Percentiles rank a stretch among this genome's conserved stretches.
These are phyloP conservation scores for Agrochola circellaris DNA, from an alignment of 2,888 invertebrate genomes.

Conservation along the genomic window DNA sequence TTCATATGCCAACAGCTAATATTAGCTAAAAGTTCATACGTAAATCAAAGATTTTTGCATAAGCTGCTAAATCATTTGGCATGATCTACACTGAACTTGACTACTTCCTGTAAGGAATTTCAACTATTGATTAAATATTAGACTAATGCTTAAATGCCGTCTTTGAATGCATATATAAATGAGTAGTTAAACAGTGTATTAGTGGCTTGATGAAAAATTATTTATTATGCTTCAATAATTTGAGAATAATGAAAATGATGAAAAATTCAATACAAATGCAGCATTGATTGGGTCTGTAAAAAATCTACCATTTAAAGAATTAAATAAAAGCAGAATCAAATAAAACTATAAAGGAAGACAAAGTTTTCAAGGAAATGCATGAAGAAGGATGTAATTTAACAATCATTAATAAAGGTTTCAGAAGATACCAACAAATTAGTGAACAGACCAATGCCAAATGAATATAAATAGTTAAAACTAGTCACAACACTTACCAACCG, in stretches of 20 bases:
- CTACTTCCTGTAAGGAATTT: conserved; percentile 37
- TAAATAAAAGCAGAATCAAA: neutral
- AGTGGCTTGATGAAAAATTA: neutral
- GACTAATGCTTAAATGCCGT: conserved; percentile 5
- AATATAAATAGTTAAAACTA: conserved; percentile 46
- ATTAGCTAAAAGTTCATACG: conserved; percentile 2
- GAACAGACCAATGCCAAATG: conserved; percentile 47
- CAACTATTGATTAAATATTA: conserved; percentile 22
- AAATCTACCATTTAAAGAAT: neutral
- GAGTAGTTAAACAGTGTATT: neutral
- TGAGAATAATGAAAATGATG: neutral
- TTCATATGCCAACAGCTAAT: conserved; percentile 7
- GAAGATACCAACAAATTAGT: conserved; percentile 19
- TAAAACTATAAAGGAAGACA: conserved; percentile 8
- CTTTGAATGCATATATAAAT: neutral
- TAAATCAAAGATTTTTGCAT: conserved; percentile 15
- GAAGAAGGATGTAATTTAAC: conserved; percentile 30
- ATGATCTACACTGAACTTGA: conserved; percentile 30
- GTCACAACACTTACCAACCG: conserved; percentile 32
- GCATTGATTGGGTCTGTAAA: neutral
- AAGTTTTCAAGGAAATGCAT: conserved; percentile 24
- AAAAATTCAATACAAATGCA: neutral
- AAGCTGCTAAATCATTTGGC: conserved; percentile 5
- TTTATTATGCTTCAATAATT: neutral
- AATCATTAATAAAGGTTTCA: conserved; percentile 30